Evolutionary conservation across 2,888 invertebrate genomes (phyloP).

Genomic region (Luffia ferchaultella): DNA sequence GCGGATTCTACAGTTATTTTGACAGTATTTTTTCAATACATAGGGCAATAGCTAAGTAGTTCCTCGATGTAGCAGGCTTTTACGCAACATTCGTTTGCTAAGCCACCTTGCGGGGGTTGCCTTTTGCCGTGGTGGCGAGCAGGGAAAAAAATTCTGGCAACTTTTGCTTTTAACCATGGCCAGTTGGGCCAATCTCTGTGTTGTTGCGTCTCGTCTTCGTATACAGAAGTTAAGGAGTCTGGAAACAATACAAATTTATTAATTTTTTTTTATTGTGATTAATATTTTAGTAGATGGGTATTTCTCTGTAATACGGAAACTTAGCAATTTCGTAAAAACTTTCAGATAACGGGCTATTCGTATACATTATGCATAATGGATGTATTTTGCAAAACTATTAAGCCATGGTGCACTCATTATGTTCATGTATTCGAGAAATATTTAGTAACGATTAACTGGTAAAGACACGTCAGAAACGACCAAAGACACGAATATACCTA

Average conservation of each 20-base stretch:
- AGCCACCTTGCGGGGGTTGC: background rate
- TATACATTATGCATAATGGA: background rate
- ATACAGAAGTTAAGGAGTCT: background rate
- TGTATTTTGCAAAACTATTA: background rate
- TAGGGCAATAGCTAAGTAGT: background rate
- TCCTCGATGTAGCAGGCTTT: slow-evolving; percentile 1
- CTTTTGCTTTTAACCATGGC: background rate
- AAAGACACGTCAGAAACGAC: too few species aligned
- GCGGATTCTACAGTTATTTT: too few species aligned
- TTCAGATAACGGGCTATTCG: too few species aligned
- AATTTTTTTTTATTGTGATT: too few species aligned
- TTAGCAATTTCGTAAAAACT: too few species aligned
- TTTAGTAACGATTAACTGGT: too few species aligned
- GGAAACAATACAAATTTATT: too few species aligned
- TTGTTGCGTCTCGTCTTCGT: background rate
- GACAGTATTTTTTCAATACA: too few species aligned
- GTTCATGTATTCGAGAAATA: too few species aligned
- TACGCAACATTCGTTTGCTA: slow-evolving; percentile 1
- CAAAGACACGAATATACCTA: too few species aligned
- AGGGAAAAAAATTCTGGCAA: background rate
- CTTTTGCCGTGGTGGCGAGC: background rate
- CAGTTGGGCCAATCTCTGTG: slow-evolving; percentile 1
- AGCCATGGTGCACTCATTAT: background rate
- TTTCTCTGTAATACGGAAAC: too few species aligned
- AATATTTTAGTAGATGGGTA: too few species aligned